Base-by-base conservation (phyloP, 2,113 vertebrate genomes). In the Chaetodon trifascialis region DNA sequence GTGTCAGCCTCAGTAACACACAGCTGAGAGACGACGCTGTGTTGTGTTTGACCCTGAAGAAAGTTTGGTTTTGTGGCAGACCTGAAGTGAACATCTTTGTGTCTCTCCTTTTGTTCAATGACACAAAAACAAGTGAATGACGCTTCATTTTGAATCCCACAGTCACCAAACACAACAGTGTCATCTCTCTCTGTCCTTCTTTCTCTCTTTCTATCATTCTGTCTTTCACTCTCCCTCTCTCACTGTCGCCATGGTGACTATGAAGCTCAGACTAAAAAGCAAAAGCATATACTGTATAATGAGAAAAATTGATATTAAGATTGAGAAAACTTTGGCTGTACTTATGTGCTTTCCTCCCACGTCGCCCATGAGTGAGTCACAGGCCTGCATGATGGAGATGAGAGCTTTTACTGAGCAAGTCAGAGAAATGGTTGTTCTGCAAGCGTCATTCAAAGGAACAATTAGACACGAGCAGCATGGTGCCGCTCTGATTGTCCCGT, bases 331-430 rank as follows among this genome's bases (percentile, higher is more conserved):
- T 92, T 91, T 87, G 82, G 80, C 84, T 68, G 75, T 82, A 84
- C 81, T 87, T 84, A 2, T 65, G 69, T 62, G 80, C 76, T 89
- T 69, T 79, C 83, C 89, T 89, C 93, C 92, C 88, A 92, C 93
- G 51, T 68, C 46, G 66, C 69, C 64, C 66, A 34, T 40, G 80
- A 82, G 72, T 94, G 89, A 94, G 78, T 94, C 92, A 93, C 75
- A 46, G 76, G 77, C 58, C 81, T 30, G 70, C 70, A 58, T 74
- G 84, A 89, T 76, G 77, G 86, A 88, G 84, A 89, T 23, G 76
- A 90, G 75, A 81, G 86, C 81, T 79, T 91, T 86, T 79, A 82
- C 76, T 23, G 38, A 76, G 70, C 21, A 16, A 84, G 84, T 63
- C 82, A 89, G 86, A 79, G 68, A 84, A 86, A 76, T n/a, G 23